Evolutionary conservation across 2,888 invertebrate genomes (phyloP).

Genomic region (Hofmannophila pseudospretella): DNA sequence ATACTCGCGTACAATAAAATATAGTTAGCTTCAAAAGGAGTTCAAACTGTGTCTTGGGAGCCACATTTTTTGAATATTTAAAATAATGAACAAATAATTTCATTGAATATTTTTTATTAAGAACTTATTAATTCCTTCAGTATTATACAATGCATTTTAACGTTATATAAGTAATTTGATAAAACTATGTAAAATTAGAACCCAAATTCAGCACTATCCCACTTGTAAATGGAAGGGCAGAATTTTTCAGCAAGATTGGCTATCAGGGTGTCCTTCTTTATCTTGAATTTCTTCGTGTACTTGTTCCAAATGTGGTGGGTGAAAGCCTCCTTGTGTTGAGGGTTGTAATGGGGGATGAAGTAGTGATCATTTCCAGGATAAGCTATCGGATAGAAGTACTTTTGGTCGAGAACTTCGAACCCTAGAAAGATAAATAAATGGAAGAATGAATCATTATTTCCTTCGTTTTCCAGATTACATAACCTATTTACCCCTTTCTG

Average conservation of each 20-base stretch:
- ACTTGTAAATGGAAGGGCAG: slow-evolving; percentile 19
- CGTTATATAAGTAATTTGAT: too few relatives aligned
- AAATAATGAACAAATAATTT: too few relatives aligned
- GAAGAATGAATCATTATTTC: background rate
- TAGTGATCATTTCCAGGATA: slow-evolving; percentile 79
- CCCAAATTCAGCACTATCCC: slow-evolving; percentile 14
- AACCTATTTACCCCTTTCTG: too few relatives aligned
- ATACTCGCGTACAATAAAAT: too few relatives aligned
- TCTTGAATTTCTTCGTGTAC: slow-evolving; percentile 7
- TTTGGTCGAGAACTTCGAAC: slow-evolving; percentile 78
- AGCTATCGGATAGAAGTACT: slow-evolving; percentile 80
- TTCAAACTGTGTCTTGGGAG: too few relatives aligned
- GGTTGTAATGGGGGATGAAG: slow-evolving; percentile 73
- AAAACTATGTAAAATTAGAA: too few relatives aligned
- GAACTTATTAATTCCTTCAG: too few relatives aligned
- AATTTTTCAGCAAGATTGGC: slow-evolving; percentile 15
- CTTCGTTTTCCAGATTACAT: too few relatives aligned
- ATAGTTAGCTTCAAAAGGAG: too few relatives aligned
- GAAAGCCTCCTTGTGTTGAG: slow-evolving; percentile 23
- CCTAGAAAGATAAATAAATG: slow-evolving; percentile 28
- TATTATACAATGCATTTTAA: too few relatives aligned
- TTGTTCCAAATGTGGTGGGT: slow-evolving; percentile 26
- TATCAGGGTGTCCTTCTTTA: slow-evolving; percentile 13
- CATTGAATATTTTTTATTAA: too few relatives aligned
- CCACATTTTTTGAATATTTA: too few relatives aligned